These are phyloP conservation scores for Periphyllus acericola DNA, from an alignment of 2,888 invertebrate species.

Conservation along the genomic window DNA sequence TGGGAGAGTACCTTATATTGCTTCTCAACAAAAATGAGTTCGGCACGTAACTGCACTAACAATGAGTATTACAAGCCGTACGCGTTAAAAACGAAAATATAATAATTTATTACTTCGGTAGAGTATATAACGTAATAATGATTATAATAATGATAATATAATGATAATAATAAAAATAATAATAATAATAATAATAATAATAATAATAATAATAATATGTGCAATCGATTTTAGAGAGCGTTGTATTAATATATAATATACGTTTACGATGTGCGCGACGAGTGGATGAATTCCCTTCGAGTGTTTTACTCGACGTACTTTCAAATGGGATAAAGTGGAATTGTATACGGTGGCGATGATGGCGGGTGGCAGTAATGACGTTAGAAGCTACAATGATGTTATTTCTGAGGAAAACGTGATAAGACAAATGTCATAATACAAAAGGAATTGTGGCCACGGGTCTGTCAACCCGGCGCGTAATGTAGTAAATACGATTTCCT, in stretches of 20 bases:
- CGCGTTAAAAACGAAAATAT: not conserved
- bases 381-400: slow-evolving; percentile 37
- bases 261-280: not conserved
- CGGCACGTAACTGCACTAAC: too few relatives aligned
- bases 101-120: not conserved
- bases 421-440: slow-evolving; percentile 50
- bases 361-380: slow-evolving; percentile 24
- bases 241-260: not conserved
- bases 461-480: slow-evolving; percentile 32
- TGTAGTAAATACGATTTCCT: slow-evolving; percentile 45
- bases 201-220: not conserved
- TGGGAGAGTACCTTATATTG: too few relatives aligned
- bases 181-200: not conserved
- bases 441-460: slow-evolving; percentile 24
- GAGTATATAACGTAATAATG: not conserved
- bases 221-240: not conserved
- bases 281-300: not conserved
- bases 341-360: not conserved
- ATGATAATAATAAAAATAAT: not conserved
- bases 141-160: not conserved
- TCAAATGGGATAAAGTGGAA: not conserved
- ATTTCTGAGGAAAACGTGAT: slow-evolving; percentile 49
- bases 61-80: not conserved
- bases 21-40: too few relatives aligned
- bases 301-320: slow-evolving; percentile 20